These are phyloP conservation scores for Cichladusa arquata DNA, from an alignment of 2,113 vertebrate species.

Conservation along the genomic window DNA sequence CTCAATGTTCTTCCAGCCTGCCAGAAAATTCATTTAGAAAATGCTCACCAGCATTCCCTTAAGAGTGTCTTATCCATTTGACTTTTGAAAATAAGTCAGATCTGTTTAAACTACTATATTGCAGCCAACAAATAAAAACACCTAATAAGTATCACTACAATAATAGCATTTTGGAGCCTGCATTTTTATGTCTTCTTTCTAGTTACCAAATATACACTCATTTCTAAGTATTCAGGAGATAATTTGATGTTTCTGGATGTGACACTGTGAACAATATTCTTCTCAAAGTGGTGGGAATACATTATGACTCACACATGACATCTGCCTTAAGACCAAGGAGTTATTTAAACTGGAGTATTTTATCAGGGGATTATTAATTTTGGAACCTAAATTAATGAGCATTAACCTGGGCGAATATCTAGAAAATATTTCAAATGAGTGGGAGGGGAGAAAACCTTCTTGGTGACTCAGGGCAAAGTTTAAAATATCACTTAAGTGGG, in stretches of 20 bases:
- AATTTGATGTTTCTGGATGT: slow-evolving; percentile 42
- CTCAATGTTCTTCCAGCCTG: background rate
- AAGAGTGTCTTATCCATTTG: background rate
- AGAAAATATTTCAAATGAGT: background rate
- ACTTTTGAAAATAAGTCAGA: background rate
- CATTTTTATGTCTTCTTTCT: background rate
- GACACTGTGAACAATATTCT: slow-evolving; percentile 30
- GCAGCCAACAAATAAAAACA: background rate
- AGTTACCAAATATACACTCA: background rate
- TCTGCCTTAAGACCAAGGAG: background rate
- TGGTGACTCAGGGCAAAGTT: background rate
- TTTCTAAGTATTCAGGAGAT: slow-evolving; percentile 35
- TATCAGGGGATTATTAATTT: slow-evolving; percentile 35
- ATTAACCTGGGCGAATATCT: background rate
- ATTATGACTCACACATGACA: slow-evolving; percentile 34
- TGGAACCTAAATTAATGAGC: slow-evolving; percentile 28
- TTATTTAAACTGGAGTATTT: slow-evolving; percentile 32
- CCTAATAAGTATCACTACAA: background rate
- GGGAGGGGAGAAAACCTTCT: background rate
- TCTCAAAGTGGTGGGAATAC: slow-evolving; percentile 30
- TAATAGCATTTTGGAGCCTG: background rate
- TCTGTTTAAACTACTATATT: background rate
- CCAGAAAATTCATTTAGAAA: background rate
- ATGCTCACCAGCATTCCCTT: background rate
- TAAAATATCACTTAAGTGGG: background rate